A percentile compares a stretch with the other conserved stretches of the same genome.
phyloP scores from a whole-genome alignment of 2,888 invertebrate species.

The Apamea sordens region DNA sequence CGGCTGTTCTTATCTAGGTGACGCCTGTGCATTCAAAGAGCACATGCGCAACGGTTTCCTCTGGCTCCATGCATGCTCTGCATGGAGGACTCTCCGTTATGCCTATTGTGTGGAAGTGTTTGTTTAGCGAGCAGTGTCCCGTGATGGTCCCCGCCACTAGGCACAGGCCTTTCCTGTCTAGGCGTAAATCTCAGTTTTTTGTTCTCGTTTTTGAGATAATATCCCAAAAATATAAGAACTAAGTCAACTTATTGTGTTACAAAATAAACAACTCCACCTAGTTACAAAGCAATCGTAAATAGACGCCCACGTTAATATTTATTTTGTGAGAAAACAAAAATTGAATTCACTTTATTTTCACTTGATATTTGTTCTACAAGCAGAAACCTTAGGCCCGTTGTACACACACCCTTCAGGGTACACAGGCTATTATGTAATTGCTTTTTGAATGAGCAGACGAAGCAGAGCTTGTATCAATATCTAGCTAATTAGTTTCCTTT shows the following conservation, averaged over 20 bases:
- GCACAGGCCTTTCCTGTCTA: too few species aligned
- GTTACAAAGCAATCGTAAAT: conserved; percentile 32
- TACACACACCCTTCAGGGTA: not conserved
- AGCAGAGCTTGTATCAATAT: conserved; percentile 21
- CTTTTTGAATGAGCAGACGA: conserved; percentile 25
- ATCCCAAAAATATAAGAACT: not conserved
- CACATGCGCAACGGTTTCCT: too few species aligned
- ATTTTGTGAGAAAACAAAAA: conserved; percentile 28
- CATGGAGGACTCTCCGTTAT: too few species aligned
- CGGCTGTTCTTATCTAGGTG: too few species aligned
- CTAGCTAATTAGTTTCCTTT: conserved; percentile 33
- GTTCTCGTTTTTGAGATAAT: not conserved
- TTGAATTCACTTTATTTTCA: conserved; percentile 10
- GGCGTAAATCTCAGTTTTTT: too few species aligned
- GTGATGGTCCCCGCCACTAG: too few species aligned
- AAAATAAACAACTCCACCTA: conserved; percentile 23
- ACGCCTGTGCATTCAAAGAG: too few species aligned
- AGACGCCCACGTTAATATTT: conserved; percentile 11
- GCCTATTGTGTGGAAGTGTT: too few species aligned
- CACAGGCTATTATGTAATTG: conserved; percentile 24
- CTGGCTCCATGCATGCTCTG: too few species aligned
- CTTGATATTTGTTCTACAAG: conserved; percentile 28
- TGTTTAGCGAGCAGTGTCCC: too few species aligned
- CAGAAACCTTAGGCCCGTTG: conserved; percentile 11
- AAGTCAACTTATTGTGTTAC: conserved; percentile 16